Conservation (phyloP, 1,140 invertebrate genomes). For the Ceratoteleas bidentatus region DNA sequence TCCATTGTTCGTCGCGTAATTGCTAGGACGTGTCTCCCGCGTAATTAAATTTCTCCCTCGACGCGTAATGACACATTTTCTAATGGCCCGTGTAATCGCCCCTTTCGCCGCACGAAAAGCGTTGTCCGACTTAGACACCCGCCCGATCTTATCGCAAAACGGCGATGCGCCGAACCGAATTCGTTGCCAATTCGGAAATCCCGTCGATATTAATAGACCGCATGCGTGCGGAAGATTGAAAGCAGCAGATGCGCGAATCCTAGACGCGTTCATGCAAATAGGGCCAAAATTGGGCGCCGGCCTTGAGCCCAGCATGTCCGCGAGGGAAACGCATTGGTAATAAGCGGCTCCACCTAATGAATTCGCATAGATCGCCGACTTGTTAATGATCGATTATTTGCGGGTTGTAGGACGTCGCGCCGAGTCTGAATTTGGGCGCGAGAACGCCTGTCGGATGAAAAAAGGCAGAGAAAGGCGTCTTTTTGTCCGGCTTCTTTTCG, state of each 20-base stretch:
- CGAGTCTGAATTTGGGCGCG: neutral
- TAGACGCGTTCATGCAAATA: slow-evolving; percentile 62
- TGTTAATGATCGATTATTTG: neutral
- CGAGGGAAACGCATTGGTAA: slow-evolving; percentile 9
- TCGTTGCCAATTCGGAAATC: too few species aligned
- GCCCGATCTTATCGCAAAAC: neutral
- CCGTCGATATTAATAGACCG: slow-evolving; percentile 19
- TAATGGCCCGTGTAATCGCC: slow-evolving; percentile 33
- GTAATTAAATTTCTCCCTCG: slow-evolving; percentile 54
- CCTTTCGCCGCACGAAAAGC: too few species aligned
- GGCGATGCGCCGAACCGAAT: neutral
- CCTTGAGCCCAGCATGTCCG: slow-evolving; percentile 13
- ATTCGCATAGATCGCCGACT: slow-evolving; percentile 23
- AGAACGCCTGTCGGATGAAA: neutral
- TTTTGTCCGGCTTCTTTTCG: slow-evolving; percentile 16
- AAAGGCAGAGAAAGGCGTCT: neutral
- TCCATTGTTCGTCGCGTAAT: slow-evolving; percentile 20
- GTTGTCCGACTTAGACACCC: too few species aligned
- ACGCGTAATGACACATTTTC: slow-evolving; percentile 54
- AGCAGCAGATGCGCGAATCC: slow-evolving; percentile 40
- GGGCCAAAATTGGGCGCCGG: slow-evolving; percentile 7
- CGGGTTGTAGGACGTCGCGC: neutral
- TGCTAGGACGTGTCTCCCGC: neutral
- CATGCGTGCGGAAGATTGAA: slow-evolving; percentile 40
- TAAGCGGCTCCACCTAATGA: slow-evolving; percentile 23